phyloP scores from a whole-genome alignment of 2,888 invertebrate species.

The Phanerotoma sp. region DNA sequence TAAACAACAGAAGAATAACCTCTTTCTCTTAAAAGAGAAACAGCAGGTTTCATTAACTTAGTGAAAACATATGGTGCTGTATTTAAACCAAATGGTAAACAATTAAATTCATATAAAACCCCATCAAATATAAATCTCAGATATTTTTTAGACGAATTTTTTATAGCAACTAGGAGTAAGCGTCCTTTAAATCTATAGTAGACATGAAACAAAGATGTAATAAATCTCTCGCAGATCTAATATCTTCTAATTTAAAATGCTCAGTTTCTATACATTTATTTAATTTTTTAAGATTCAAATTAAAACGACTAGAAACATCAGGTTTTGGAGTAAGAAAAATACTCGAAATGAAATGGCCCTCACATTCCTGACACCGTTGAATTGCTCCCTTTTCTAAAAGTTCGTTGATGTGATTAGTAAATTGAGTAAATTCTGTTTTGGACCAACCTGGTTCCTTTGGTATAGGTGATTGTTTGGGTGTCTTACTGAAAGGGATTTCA shows the following conservation, averaged over 20 bases:
- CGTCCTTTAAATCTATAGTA: slow-evolving; percentile 21
- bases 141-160: slow-evolving; percentile 13
- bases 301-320: slow-evolving; percentile 29
- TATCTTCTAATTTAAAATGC: slow-evolving; percentile 41
- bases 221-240: slow-evolving; percentile 27
- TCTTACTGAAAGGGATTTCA: slow-evolving; percentile 13
- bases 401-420: slow-evolving; percentile 13
- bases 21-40: slow-evolving; percentile 8
- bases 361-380: background rate
- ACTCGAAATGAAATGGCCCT: slow-evolving; percentile 33
- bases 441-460: slow-evolving; percentile 20
- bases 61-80: slow-evolving; percentile 13
- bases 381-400: slow-evolving; percentile 20
- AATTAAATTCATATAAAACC: slow-evolving; percentile 11
- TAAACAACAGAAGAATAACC: slow-evolving; percentile 22
- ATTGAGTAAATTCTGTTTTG: slow-evolving; percentile 10
- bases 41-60: slow-evolving; percentile 20
- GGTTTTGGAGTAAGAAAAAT: slow-evolving; percentile 35
- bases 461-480: slow-evolving; percentile 6
- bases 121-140: slow-evolving; percentile 12
- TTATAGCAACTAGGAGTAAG: slow-evolving; percentile 16
- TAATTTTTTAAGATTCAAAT: slow-evolving; percentile 36
- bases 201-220: slow-evolving; percentile 17
- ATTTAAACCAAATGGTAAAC: background rate
- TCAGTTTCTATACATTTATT: slow-evolving; percentile 33